These are phyloP conservation scores for Megaceryle alcyon DNA, from an alignment of 2,797 vertebrate species.

Conservation along the genomic window DNA sequence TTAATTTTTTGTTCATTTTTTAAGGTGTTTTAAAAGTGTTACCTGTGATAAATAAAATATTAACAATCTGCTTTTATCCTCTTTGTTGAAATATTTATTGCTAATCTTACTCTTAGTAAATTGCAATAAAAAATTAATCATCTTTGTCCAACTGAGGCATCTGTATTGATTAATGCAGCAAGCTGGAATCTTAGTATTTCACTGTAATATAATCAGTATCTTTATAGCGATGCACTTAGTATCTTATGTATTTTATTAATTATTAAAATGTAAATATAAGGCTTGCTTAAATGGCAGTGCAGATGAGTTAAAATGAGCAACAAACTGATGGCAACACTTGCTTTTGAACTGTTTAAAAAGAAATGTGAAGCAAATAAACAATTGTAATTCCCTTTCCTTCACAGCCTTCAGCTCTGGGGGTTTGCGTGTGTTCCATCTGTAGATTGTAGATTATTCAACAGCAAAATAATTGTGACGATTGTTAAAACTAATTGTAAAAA, in stretches of 20 bases:
- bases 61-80: conserved; percentile 29
- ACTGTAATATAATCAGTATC: conserved; percentile 20
- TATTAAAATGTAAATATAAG: conserved; percentile 9
- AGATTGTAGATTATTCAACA: neutral
- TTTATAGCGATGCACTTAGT: conserved; percentile 2
- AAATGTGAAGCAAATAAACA: neutral
- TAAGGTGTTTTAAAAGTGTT: conserved; percentile 20
- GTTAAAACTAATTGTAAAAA: neutral
- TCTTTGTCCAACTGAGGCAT: conserved; percentile 40
- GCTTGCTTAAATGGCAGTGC: neutral
- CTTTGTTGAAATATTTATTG: conserved; percentile 69
- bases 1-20: neutral
- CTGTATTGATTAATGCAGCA: conserved; percentile 48
- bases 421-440: neutral
- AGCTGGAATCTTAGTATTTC: conserved; percentile 14
- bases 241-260: conserved; percentile 30
- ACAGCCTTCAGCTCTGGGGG: neutral
- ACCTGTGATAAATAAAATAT: conserved; percentile 47
- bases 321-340: neutral
- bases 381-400: neutral
- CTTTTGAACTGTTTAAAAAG: neutral
- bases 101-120: conserved; percentile 45
- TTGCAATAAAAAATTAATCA: conserved; percentile 68
- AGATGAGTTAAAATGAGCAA: neutral
- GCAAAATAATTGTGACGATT: neutral